phyloP scores from a whole-genome alignment of 53 echinoderm and acorn worm species.

The Crossaster papposus region DNA sequence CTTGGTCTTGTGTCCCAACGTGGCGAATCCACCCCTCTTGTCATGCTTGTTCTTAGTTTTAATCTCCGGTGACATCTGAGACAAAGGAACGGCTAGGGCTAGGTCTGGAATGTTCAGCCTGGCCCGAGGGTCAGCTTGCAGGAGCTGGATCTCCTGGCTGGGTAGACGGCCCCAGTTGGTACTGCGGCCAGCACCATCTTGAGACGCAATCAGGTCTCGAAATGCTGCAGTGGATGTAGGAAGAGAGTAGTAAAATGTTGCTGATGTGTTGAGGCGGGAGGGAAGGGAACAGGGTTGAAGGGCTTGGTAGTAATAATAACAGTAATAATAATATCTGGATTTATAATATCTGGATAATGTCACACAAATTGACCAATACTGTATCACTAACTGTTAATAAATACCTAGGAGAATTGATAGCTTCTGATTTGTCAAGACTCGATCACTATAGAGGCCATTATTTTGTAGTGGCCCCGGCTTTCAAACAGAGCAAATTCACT shows the following conservation, averaged over 20 bases:
- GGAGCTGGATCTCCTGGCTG: constrained; percentile 91
- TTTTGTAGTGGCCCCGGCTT: too few relatives aligned
- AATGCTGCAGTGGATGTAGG: constrained; percentile 68
- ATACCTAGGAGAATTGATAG: too few relatives aligned
- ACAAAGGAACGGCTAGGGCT: constrained; percentile 59
- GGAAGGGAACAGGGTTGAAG: neutral
- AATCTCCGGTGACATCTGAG: constrained; percentile 87
- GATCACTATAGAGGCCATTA: too few relatives aligned
- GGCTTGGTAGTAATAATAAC: too few relatives aligned
- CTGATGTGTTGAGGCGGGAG: neutral
- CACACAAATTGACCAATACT: too few relatives aligned
- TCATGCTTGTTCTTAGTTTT: constrained; percentile 83
- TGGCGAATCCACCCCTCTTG: constrained; percentile 77
- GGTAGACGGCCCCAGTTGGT: constrained; percentile 82
- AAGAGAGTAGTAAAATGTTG: neutral
- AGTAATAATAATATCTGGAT: too few relatives aligned
- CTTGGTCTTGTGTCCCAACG: constrained; percentile 87
- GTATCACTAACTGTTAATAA: too few relatives aligned
- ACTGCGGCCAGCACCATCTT: constrained; percentile 71
- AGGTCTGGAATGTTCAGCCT: constrained; percentile 89
- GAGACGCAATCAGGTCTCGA: constrained; percentile 92
- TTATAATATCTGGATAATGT: too few relatives aligned
- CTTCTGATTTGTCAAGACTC: too few relatives aligned
- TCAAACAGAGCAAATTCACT: too few relatives aligned
- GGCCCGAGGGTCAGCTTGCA: constrained; percentile 95